Evolutionary conservation across 2,113 vertebrate genomes (phyloP).

Genomic region (Gracilinanus agilis): DNA sequence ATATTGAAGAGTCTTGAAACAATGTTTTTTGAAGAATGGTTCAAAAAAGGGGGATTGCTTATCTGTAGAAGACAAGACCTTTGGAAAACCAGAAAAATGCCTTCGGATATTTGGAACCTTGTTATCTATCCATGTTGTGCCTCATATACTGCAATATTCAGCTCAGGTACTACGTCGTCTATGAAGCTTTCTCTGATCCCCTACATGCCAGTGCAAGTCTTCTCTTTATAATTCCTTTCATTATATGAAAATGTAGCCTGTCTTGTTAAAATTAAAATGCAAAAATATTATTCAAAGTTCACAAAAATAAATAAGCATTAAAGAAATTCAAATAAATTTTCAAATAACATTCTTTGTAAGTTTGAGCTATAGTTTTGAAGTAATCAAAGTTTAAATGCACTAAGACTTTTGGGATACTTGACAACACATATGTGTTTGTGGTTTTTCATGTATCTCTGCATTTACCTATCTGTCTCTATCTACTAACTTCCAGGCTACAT

Average conservation of each 20-base stretch:
- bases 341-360: neutral
- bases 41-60: neutral
- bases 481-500: too few species aligned
- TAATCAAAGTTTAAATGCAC: neutral
- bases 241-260: neutral
- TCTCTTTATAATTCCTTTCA: neutral
- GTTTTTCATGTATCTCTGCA: too few species aligned
- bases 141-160: too few species aligned
- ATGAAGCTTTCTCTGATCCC: neutral
- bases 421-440: neutral
- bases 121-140: too few species aligned
- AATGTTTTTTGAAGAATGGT: neutral
- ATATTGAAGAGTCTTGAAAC: neutral
- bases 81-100: neutral
- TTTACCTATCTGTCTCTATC: too few species aligned
- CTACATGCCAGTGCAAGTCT: neutral
- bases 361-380: neutral
- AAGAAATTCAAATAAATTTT: neutral
- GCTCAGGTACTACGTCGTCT: too few species aligned
- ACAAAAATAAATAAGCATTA: neutral
- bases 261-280: neutral
- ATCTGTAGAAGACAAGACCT: neutral
- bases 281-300: neutral
- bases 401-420: neutral
- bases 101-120: neutral